Conservation (phyloP, 2,888 invertebrate species). For the Cryptocephalus moraei region DNA sequence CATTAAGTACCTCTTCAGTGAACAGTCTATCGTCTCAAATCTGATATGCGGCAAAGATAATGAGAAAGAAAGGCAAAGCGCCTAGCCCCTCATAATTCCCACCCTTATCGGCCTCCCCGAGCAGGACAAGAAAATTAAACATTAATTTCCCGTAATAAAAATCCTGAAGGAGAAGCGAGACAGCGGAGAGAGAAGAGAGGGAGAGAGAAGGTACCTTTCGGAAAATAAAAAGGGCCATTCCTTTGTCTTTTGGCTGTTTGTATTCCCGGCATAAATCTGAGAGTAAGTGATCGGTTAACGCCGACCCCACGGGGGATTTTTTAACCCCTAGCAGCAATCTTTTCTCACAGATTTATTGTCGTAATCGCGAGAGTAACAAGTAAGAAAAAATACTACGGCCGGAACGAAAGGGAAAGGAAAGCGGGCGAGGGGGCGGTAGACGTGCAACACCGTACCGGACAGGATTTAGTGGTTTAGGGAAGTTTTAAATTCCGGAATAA, state of each 20-base stretch:
- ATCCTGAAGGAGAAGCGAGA: constrained; percentile 7
- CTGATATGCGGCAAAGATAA: too few species aligned
- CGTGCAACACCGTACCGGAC: too few species aligned
- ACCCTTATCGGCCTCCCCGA: background rate
- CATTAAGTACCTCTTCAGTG: too few species aligned
- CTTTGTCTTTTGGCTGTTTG: constrained; percentile 28
- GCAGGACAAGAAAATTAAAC: constrained; percentile 13
- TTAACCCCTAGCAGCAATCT: constrained; percentile 33
- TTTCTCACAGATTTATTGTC: constrained; percentile 38
- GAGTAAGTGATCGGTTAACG: constrained; percentile 40
- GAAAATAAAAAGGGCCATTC: constrained; percentile 17
- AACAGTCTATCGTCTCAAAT: too few species aligned
- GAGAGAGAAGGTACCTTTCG: constrained; percentile 9
- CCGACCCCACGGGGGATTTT: constrained; percentile 38
- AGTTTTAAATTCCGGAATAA: too few species aligned
- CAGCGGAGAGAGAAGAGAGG: constrained; percentile 4
- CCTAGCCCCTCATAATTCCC: constrained; percentile 1
- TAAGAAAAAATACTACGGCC: constrained; percentile 17
- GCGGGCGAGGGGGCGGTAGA: background rate
- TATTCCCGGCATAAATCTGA: constrained; percentile 38
- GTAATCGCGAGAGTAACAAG: constrained; percentile 38
- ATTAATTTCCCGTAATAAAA: constrained; percentile 13
- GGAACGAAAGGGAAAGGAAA: constrained; percentile 4
- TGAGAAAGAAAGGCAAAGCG: too few species aligned
- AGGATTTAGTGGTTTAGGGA: too few species aligned